Evolutionary conservation across 2,888 invertebrate species (phyloP).

Genomic region (Drosophila paucipuncta): DNA sequence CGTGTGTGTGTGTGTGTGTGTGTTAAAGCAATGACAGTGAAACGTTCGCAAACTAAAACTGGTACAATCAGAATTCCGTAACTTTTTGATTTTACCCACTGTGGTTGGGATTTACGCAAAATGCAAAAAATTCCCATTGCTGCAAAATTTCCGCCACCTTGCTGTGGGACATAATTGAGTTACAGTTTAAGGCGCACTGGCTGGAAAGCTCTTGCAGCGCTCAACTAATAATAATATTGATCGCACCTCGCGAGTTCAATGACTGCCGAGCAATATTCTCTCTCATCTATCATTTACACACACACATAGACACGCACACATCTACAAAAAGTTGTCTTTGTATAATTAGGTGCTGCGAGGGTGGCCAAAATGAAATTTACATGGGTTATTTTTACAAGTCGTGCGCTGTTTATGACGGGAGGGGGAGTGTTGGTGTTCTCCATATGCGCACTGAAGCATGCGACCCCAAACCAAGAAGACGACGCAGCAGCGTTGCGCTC

Average conservation of each 20-base stretch:
- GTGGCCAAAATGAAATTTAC: constrained; percentile 72
- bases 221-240: constrained; percentile 45
- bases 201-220: constrained; percentile 30
- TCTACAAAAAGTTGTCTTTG: constrained; percentile 40
- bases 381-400: constrained; percentile 72
- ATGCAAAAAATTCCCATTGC: constrained; percentile 13
- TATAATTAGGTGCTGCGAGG: constrained; percentile 71
- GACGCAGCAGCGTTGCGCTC: constrained; percentile 42
- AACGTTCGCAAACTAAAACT: constrained; percentile 2
- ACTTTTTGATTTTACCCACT: not conserved
- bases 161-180: not conserved
- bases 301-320: constrained; percentile 24
- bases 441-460: constrained; percentile 73
- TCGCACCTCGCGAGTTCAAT: constrained; percentile 60
- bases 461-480: constrained; percentile 82
- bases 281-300: constrained; percentile 39
- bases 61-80: not conserved
- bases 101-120: not conserved
- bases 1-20: constrained; percentile 1
- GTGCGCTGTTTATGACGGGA: constrained; percentile 33
- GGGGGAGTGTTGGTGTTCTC: constrained; percentile 28
- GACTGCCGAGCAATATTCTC: constrained; percentile 53
- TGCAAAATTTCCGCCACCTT: not conserved
- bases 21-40: constrained; percentile 5
- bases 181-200: constrained; percentile 6